Evolutionary conservation across 2,113 vertebrate species (phyloP), one percentile per base, ranked within the genome.

Genomic region (Percopsis transmontana): DNA sequence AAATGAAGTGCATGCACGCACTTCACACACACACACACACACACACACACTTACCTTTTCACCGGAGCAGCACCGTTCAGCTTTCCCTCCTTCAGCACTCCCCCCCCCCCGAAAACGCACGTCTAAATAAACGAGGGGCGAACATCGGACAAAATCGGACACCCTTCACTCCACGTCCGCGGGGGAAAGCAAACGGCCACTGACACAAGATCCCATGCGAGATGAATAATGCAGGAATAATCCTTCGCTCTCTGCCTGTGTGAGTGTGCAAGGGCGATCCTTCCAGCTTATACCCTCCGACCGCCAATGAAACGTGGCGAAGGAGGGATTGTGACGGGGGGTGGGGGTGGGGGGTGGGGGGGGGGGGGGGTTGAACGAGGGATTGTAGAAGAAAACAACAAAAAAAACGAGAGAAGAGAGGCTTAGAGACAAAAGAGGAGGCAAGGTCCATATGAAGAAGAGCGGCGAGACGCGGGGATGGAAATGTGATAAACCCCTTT

Each of bases 401-500:
- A 81, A 77, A 72, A 74, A 81, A 81, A 77, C 0, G 66, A 79
- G 79, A 79, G 69, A 84, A 68, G 75, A 72, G 73, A 72, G 74
- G 77, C 83, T 87, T 89, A 87, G 68, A 82, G 77, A 68, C 57
- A 76, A 66, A 68, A 61, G 68, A 75, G 76, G 56, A 74, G 45
- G 66, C 60, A 78, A 79, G 77, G 71, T 88, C 81, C 79, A 64
- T 68, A 62, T 76, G 70, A 23, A 23, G 20, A 13, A 8, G 23
- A 13, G 23, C 20, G 77, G 82, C 80, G 82, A 79, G 53, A 73
- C 74, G 70, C 62, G n/a, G 45, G 45, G 45, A 48, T 48, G n/a
- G 82, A 80, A 82, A 81, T 55, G 5, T 33, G 27, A 68, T 75
- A 86, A 86, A 87, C 87, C 88, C 88, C 86, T 77, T 81, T 84